Percentiles rank a stretch among this genome's conserved stretches.
Conservation (phyloP, 2,113 vertebrate genomes). For the Poecilia latipinna region DNA sequence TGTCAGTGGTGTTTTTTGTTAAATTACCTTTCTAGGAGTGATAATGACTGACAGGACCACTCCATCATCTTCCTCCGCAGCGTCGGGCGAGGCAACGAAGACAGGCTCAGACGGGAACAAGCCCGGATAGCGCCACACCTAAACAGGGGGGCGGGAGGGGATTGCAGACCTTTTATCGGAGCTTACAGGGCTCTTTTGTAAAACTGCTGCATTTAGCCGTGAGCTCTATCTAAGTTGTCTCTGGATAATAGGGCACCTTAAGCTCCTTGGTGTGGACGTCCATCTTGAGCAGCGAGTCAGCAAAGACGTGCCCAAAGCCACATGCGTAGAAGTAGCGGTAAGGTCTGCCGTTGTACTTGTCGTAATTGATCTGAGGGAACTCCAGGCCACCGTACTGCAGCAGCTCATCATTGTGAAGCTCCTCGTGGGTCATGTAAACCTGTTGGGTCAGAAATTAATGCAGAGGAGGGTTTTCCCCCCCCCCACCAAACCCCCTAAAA, state of each 20-base stretch:
- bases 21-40: slow-evolving; percentile 85
- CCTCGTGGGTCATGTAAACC: slow-evolving; percentile 89
- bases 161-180: slow-evolving; percentile 43
- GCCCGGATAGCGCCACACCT: slow-evolving; percentile 90
- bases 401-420: slow-evolving; percentile 83
- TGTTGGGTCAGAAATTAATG: slow-evolving; percentile 51
- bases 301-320: slow-evolving; percentile 86
- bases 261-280: slow-evolving; percentile 88
- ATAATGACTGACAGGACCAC: slow-evolving; percentile 91
- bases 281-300: slow-evolving; percentile 89
- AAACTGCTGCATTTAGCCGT: slow-evolving; percentile 27
- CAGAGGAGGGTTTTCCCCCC: neutral
- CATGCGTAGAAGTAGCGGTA: slow-evolving; percentile 92
- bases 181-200: slow-evolving; percentile 12
- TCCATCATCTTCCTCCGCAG: slow-evolving; percentile 87
- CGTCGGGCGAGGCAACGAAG: slow-evolving; percentile 87
- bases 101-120: slow-evolving; percentile 93
- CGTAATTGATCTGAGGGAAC: slow-evolving; percentile 94
- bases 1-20: neutral
- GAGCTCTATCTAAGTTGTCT: slow-evolving; percentile 23
- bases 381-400: slow-evolving; percentile 86
- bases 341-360: slow-evolving; percentile 78
- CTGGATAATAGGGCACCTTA: slow-evolving; percentile 80
- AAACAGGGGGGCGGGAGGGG: slow-evolving; percentile 23
- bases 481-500: neutral